These are phyloP conservation scores for Plestiodon gilberti DNA, from an alignment of 2,113 vertebrate genomes.

Conservation along the genomic window DNA sequence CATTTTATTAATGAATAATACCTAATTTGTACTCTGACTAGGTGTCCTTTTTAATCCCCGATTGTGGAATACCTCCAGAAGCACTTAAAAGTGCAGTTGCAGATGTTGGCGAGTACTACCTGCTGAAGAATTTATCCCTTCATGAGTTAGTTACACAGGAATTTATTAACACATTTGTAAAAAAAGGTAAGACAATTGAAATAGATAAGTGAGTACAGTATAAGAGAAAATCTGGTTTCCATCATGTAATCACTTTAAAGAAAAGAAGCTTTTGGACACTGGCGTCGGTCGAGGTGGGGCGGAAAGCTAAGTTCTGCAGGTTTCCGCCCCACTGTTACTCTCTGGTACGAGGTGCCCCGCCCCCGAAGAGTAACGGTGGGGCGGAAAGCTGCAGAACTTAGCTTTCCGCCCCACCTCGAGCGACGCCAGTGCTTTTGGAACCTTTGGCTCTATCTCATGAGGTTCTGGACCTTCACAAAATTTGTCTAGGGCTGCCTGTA, in stretches of 20 bases:
- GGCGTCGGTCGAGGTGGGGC: no score
- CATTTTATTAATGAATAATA: not conserved
- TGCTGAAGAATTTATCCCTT: conserved; percentile 81
- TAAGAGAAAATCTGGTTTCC: not conserved
- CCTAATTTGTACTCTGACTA: conserved; percentile 60
- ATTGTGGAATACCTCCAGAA: conserved; percentile 80
- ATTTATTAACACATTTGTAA: conserved; percentile 82
- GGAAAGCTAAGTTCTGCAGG: no score
- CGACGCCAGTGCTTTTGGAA: no score
- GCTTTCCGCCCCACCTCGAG: no score
- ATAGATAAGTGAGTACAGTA: not conserved
- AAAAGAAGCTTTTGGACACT: not conserved
- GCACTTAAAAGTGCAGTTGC: conserved; percentile 74
- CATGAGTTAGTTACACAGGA: conserved; percentile 78
- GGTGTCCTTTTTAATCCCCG: conserved; percentile 91
- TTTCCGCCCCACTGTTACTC: no score
- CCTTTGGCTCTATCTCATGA: no score
- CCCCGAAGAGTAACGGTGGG: no score
- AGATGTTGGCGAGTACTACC: conserved; percentile 81
- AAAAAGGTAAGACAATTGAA: conserved; percentile 79
- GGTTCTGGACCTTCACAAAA: no score
- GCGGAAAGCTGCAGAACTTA: no score
- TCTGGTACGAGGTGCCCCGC: no score
- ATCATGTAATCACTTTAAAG: not conserved
- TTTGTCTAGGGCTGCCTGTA: no score